Conservation (phyloP, 2,113 vertebrate species). For the Myotis lucifugus region DNA sequence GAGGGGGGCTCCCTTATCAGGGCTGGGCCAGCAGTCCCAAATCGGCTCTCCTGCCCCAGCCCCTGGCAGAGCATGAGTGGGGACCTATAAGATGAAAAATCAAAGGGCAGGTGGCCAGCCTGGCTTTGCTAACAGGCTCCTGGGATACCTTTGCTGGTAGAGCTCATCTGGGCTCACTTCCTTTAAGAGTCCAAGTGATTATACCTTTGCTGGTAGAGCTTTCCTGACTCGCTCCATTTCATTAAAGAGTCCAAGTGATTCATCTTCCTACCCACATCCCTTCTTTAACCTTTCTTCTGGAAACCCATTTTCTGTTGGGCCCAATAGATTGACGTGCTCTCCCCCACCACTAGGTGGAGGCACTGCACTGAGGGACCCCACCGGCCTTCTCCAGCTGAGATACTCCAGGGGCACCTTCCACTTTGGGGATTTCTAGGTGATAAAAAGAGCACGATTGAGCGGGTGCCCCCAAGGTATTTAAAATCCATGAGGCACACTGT, state of each 20-base stretch:
- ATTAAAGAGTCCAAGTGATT: background rate
- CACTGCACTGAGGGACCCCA: background rate
- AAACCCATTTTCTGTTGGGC: background rate
- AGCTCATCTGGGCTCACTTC: background rate
- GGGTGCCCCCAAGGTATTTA: slow-evolving; percentile 15
- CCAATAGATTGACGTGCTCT: background rate
- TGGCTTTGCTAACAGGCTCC: background rate
- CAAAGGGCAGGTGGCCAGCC: background rate
- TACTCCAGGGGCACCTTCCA: background rate
- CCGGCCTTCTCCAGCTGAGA: slow-evolving; percentile 19
- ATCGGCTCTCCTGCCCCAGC: background rate
- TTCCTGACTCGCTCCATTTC: background rate
- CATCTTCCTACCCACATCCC: background rate
- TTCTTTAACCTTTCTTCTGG: slow-evolving; percentile 14
- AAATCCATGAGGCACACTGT: slow-evolving; percentile 30
- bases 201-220: background rate
- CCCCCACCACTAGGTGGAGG: background rate
- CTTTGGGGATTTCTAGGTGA: background rate
- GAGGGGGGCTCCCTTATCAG: background rate
- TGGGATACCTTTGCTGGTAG: background rate
- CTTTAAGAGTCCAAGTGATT: slow-evolving; percentile 26
- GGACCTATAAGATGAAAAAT: background rate
- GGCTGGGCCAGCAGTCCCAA: slow-evolving; percentile 36
- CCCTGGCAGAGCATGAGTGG: background rate
- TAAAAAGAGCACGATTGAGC: background rate